Conservation (phyloP, 2,113 vertebrate species). For the Corydoras sp. region DNA sequence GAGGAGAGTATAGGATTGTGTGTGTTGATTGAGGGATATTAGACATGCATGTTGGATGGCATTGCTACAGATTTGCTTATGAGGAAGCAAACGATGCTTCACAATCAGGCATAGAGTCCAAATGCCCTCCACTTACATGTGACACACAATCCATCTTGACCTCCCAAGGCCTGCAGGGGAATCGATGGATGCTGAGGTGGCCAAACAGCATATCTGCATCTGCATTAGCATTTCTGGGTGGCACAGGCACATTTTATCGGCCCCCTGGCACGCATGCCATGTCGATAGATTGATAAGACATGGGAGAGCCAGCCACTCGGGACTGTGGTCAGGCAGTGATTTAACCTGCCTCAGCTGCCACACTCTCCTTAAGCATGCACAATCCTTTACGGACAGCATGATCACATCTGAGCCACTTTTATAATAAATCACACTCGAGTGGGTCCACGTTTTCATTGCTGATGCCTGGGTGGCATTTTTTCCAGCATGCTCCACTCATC, state of each 20-base stretch:
- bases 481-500: constrained; percentile 7
- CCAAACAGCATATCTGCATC: constrained; percentile 66
- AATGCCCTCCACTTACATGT: constrained; percentile 54
- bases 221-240: constrained; percentile 65
- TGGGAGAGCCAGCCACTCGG: constrained; percentile 20
- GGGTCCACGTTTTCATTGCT: neutral
- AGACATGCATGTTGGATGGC: neutral
- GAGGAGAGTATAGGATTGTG: constrained; percentile 5
- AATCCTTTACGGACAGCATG: constrained; percentile 1
- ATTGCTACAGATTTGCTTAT: constrained; percentile 1
- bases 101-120: constrained; percentile 48
- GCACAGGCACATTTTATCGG: constrained; percentile 41
- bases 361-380: constrained; percentile 16
- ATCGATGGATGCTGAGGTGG: constrained; percentile 72
- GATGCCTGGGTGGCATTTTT: constrained; percentile 16
- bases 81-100: constrained; percentile 25
- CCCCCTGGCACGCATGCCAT: constrained; percentile 50
- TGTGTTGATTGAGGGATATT: constrained; percentile 13
- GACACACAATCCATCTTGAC: constrained; percentile 63
- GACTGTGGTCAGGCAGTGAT: constrained; percentile 17
- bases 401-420: neutral
- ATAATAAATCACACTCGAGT: constrained; percentile 25
- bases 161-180: constrained; percentile 55
- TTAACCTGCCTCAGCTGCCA: constrained; percentile 11
- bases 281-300: constrained; percentile 69